Base-by-base conservation (phyloP, 64 coral and sea anemone species). In the Dendronephthya gigantea region DNA sequence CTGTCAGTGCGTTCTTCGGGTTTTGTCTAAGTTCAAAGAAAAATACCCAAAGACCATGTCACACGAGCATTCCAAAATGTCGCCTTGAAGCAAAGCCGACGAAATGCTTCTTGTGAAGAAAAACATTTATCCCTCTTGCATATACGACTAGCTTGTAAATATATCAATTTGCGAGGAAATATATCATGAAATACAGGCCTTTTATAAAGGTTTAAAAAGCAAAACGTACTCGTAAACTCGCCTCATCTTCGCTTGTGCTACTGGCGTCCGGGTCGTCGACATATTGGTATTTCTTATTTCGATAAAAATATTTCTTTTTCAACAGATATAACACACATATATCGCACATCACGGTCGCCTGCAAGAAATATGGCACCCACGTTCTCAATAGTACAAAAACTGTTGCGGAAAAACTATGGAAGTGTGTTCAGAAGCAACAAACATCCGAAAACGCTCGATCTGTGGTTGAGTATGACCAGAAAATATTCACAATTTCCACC, bases 221-320 rank as follows among this genome's bases (percentile, higher is more conserved):
- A 27, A 7, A 62, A 62, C 55, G 55, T 79, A 79, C 72, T 17
- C 29, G 19, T 16, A 39, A 39, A 79, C 72, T 39, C 37, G 36
- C 72, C 72, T 79, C 72, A 19, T 34, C 36, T 79, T 79, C 72
- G 22, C 72, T 79, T 8, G 13, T 15, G 15, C 32, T n/a, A n/a
- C n/a, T 36, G 0, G 72, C 72, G 29, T 79, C 72, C 6, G 72
- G 72, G 10, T 79, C 72, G 8, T 79, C 72, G 15, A 79, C 72
- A 19, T 79, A 79, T 79, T 79, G 72, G 13, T 79, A 79, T 35
- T 79, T 79, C 72, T 79, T 79, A 16, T 34, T 79, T 36, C 72
- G 72, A 79, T 79, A 79, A 9, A 79, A 79, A 35, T 79, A 79
- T 35, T 79, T 79, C 72, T 79, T 79, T 33, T 79, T 79, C 72